These are phyloP conservation scores for Calvadosia cruxmelitensis DNA, from an alignment of 30 jellyfish, hydroid and myxozoan genomes.

Conservation along the genomic window DNA sequence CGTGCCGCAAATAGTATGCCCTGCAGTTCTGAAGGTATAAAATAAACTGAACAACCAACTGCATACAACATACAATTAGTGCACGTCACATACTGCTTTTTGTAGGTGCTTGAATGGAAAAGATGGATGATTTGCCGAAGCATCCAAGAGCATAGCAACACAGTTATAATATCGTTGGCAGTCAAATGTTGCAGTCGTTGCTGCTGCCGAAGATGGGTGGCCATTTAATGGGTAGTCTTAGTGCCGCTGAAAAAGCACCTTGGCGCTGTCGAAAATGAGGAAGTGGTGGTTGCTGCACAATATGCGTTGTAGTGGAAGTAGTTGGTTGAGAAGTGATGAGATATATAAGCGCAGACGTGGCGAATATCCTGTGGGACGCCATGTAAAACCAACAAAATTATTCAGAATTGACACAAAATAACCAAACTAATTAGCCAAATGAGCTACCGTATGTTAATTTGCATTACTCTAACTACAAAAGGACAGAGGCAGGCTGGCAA, in stretches of 20 bases:
- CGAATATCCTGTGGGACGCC: constrained; percentile 66
- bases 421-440: too few relatives aligned
- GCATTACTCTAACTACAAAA: too few relatives aligned
- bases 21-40: too few relatives aligned
- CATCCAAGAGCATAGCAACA: background rate
- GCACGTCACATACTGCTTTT: background rate
- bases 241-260: background rate
- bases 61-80: background rate
- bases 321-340: background rate
- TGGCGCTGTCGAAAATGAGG: background rate
- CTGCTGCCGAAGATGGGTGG: background rate
- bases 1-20: too few relatives aligned
- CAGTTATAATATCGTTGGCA: background rate
- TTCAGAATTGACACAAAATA: too few relatives aligned
- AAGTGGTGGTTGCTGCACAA: background rate
- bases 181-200: background rate
- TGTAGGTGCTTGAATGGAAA: background rate
- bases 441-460: too few relatives aligned
- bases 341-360: constrained; percentile 12
- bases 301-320: background rate
- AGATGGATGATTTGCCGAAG: background rate
- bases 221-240: background rate
- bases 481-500: too few relatives aligned
- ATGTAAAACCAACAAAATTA: constrained; percentile 29
- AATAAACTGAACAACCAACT: too few relatives aligned